phyloP scores from a whole-genome alignment of 30 jellyfish, hydroid and myxozoan species.

The Clytia hemisphaerica region DNA sequence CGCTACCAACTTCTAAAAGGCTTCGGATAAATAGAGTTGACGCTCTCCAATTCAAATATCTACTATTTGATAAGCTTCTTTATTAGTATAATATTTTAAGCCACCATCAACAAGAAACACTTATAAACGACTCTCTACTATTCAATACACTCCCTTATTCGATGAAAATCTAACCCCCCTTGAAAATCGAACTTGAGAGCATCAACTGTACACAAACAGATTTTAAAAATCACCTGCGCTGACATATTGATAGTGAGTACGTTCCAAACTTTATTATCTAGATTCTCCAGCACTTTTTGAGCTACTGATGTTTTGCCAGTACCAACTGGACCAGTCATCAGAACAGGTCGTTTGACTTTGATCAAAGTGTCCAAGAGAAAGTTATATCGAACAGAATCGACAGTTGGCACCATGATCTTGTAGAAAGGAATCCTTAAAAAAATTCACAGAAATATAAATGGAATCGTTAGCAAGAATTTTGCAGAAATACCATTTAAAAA shows the following conservation, averaged over 20 bases:
- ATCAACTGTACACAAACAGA: too few species aligned
- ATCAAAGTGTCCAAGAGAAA: conserved; percentile 65
- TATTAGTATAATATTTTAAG: too few species aligned
- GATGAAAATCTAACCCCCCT: too few species aligned
- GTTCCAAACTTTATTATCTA: conserved; percentile 69
- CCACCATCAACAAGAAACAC: too few species aligned
- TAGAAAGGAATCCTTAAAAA: conserved; percentile 72
- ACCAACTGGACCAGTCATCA: conserved; percentile 98
- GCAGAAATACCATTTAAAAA: background rate
- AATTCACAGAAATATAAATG: background rate
- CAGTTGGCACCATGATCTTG: conserved; percentile 91
- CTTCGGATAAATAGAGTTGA: too few species aligned
- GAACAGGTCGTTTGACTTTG: conserved; percentile 72
- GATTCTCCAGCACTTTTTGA: conserved; percentile 64
- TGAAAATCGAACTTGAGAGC: too few species aligned
- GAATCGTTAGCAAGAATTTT: background rate
- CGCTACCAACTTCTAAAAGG: too few species aligned
- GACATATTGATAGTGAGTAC: conserved; percentile 88
- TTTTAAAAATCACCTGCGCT: conserved; percentile 86
- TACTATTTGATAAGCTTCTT: too few species aligned
- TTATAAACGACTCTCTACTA: too few species aligned
- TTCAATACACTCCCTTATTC: too few species aligned
- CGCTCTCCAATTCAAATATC: too few species aligned
- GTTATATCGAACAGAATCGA: conserved; percentile 87
- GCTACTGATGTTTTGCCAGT: conserved; percentile 97